These are phyloP conservation scores for Lanistes nyassanus DNA, from an alignment of 1,140 invertebrate genomes.

Conservation along the genomic window DNA sequence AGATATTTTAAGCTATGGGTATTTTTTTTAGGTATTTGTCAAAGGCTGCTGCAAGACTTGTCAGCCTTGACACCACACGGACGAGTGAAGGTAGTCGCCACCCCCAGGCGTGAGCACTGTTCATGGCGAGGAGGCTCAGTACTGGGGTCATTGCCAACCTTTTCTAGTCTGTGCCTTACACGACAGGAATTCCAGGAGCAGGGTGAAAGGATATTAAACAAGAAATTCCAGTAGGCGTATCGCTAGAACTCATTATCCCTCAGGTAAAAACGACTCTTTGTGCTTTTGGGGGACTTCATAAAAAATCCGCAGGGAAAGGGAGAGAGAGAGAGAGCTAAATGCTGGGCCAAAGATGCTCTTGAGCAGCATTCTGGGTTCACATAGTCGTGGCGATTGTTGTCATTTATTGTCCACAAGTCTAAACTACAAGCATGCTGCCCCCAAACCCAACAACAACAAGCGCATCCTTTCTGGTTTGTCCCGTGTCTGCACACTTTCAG, in stretches of 20 bases:
- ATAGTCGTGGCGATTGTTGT: not conserved
- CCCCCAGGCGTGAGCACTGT: constrained; percentile 48
- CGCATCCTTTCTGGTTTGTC: no score
- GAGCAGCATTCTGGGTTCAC: not conserved
- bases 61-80: not conserved
- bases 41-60: constrained; percentile 8
- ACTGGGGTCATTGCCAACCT: constrained; percentile 69
- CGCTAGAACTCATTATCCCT: no score
- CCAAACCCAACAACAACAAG: not conserved
- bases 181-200: constrained; percentile 14
- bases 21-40: constrained; percentile 11
- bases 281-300: no score
- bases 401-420: not conserved
- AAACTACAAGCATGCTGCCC: not conserved
- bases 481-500: no score
- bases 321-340: not conserved
- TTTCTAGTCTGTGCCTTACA: constrained; percentile 8
- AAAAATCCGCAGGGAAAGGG: no score
- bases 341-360: not conserved
- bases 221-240: constrained; percentile 2
- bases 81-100: constrained; percentile 14
- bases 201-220: not conserved
- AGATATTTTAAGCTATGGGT: not conserved
- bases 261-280: no score
- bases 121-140: constrained; percentile 70